These are phyloP conservation scores for Sciurus niger DNA, from an alignment of 2,113 vertebrate species.

Conservation along the genomic window DNA sequence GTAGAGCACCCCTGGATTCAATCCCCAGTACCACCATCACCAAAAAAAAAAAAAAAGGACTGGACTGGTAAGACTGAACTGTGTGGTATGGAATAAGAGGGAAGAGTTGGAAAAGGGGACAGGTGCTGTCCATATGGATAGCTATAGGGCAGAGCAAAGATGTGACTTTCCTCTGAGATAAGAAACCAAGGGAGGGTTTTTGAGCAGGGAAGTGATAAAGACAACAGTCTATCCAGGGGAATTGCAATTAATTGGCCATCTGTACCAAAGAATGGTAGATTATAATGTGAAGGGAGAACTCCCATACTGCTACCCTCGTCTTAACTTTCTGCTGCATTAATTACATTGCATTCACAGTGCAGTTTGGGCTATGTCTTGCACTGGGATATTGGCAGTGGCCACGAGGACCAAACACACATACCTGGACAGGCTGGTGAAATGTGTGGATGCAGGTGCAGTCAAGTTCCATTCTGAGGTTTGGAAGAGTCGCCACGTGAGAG, in stretches of 20 bases:
- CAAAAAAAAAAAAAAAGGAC: no score
- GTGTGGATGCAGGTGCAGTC: background rate
- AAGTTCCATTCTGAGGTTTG: background rate
- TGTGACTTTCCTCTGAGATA: background rate
- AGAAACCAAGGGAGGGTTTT: background rate
- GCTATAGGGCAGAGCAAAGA: background rate
- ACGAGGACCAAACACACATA: background rate
- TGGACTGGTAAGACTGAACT: background rate
- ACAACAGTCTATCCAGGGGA: background rate
- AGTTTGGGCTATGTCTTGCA: no score
- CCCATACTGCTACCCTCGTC: background rate
- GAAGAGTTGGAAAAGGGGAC: background rate
- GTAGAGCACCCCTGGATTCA: no score
- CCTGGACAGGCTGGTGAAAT: background rate
- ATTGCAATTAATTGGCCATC: background rate
- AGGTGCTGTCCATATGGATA: fast-evolving
- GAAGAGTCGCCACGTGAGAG: background rate
- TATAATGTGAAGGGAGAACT: no score
- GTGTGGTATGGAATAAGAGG: background rate
- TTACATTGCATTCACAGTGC: background rate
- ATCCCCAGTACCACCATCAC: no score
- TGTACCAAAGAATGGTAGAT: background rate
- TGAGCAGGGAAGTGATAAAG: background rate
- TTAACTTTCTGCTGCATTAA: background rate
- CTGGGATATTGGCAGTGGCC: background rate